A percentile compares a stretch with the other conserved stretches of the same genome.
phyloP scores from a whole-genome alignment of 2,113 vertebrate species.

The Amblyornis subalaris region DNA sequence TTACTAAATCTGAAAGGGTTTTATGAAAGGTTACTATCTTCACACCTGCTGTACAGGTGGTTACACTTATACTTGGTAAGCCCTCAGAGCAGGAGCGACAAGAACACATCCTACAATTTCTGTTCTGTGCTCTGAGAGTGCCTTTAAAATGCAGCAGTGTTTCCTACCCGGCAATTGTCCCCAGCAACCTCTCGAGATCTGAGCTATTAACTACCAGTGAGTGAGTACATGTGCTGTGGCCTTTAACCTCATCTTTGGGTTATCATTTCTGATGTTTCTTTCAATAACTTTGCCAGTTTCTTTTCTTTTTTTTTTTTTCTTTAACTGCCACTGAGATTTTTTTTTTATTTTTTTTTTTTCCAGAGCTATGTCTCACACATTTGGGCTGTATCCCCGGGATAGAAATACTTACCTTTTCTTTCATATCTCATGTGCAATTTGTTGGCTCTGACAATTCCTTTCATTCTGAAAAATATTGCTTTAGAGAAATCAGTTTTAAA shows the following conservation, averaged over 20 bases:
- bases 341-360: no score
- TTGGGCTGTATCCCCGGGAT: neutral
- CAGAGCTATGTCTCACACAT: neutral
- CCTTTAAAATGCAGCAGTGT: neutral
- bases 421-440: slow-evolving; percentile 36
- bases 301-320: neutral
- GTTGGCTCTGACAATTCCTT: slow-evolving; percentile 25
- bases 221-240: neutral
- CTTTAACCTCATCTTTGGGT: slow-evolving; percentile 29
- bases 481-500: slow-evolving; percentile 25
- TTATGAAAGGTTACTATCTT: neutral
- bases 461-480: slow-evolving; percentile 39
- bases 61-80: neutral
- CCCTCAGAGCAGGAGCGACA: neutral
- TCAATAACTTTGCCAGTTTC: neutral
- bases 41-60: neutral
- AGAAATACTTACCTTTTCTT: slow-evolving; percentile 22
- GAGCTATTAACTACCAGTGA: slow-evolving; percentile 43
- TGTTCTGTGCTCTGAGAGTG: neutral
- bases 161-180: slow-evolving; percentile 18
- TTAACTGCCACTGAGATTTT: neutral
- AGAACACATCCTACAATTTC: neutral
- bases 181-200: neutral
- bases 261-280: slow-evolving; percentile 47
- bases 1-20: neutral